Conservation (phyloP, 2,113 vertebrate genomes). For the Dermatemys mawii region DNA sequence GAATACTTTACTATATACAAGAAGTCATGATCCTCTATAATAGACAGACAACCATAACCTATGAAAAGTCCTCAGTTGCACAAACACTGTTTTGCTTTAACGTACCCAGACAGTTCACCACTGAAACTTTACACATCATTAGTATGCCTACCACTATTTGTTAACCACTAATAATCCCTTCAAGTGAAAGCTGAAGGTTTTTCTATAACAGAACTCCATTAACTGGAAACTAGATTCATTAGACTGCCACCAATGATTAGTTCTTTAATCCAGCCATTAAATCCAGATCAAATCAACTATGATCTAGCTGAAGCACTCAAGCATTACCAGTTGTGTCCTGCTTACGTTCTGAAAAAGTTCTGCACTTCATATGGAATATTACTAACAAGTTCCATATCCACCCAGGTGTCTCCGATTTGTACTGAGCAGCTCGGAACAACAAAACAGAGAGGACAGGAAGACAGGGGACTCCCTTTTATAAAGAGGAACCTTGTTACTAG, state of each 20-base stretch:
- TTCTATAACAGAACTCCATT: not conserved
- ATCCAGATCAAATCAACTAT: not conserved
- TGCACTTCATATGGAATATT: not conserved
- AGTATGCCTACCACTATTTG: not conserved
- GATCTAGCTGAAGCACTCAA: constrained; percentile 4
- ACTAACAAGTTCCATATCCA: not conserved
- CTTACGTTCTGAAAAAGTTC: not conserved
- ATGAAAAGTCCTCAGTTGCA: not conserved
- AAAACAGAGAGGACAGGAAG: not conserved
- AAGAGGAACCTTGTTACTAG: not conserved
- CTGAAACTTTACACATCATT: not conserved
- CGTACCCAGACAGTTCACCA: not conserved
- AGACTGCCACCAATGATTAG: not conserved
- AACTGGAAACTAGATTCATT: not conserved
- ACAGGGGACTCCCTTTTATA: not conserved
- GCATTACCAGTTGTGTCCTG: not conserved
- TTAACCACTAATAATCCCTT: not conserved
- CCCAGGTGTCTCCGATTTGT: not conserved
- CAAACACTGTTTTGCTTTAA: not conserved
- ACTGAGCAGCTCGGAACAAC: no score
- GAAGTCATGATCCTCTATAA: not conserved
- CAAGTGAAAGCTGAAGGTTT: not conserved
- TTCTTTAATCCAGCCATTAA: constrained; percentile 5
- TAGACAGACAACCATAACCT: not conserved
- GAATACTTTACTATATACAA: not conserved